Base-by-base conservation (phyloP, 2,888 invertebrate species). In the Aspidiotus destructor region DNA sequence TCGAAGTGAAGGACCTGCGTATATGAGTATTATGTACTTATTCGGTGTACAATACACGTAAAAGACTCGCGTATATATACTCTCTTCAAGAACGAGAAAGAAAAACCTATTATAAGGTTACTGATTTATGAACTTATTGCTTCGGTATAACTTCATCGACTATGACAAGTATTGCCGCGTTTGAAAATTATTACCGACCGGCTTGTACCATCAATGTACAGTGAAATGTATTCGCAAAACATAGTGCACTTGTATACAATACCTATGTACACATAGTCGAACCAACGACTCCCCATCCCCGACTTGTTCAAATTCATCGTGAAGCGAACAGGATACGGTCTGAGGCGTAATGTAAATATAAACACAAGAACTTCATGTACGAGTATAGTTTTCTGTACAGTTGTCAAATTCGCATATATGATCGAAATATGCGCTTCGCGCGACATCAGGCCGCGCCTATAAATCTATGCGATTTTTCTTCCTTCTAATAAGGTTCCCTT, bases 61-160 rank as follows among this genome's bases (percentile, higher is more conserved):
- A 28, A n/a, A 28, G 28, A 28, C 28, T 28, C 28, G n/a, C n/a
- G n/a, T n/a, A n/a, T n/a, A n/a, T n/a, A n/a, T n/a, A n/a, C n/a
- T n/a, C n/a, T n/a, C n/a, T n/a, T n/a, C n/a, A n/a, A n/a, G n/a
- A n/a, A n/a, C 28, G 28, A 28, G 28, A 28, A 28, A 28, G 28
- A 28, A 28, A 28, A 28, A 48, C 48, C 48, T 13, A 48, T n/a
- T 48, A 48, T 48, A 48, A n/a, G 48, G 48, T 48, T 48, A 48
- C 48, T 48, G 48, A 48, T 48, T 48, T 48, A 48, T 48, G 48
- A 48, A 48, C 48, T 48, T 48, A 48, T 13, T 48, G 48, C 48
- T 48, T 48, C n/a, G 48, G 48, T 48, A 28, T 28, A 48, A 48
- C 48, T 48, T 48, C n/a, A 48, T 48, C 48, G 48, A 48, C 48